phyloP scores from a whole-genome alignment of 1,140 invertebrate species.

The Drosophila nigrodunni region DNA sequence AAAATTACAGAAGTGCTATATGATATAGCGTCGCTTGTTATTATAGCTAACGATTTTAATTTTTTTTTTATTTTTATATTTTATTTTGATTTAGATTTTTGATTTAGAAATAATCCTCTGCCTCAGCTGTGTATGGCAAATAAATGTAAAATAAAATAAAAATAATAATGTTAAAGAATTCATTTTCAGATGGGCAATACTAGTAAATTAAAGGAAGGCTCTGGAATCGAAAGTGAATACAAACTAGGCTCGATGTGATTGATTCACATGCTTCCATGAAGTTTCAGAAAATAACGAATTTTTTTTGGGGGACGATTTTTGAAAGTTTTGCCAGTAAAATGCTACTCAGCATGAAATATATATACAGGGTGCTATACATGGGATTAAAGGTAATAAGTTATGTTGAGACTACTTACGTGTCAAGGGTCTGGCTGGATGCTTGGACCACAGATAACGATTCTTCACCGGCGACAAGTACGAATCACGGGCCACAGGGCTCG shows the following conservation, averaged over 20 bases:
- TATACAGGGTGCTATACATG: constrained; percentile 37
- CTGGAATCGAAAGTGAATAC: not conserved
- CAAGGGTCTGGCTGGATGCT: constrained; percentile 94
- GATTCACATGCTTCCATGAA: constrained; percentile 20
- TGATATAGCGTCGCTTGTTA: constrained; percentile 77
- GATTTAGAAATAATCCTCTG: constrained; percentile 73
- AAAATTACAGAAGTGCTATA: constrained; percentile 78
- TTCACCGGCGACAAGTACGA: constrained; percentile 95
- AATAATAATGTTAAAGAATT: constrained; percentile 49
- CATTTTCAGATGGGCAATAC: constrained; percentile 19
- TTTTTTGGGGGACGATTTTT: not conserved
- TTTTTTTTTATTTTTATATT: constrained; percentile 50
- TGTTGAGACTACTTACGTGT: constrained; percentile 83
- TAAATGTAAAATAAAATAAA: constrained; percentile 72
- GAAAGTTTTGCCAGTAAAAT: constrained; percentile 11
- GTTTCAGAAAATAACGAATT: not conserved
- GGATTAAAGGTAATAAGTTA: not conserved
- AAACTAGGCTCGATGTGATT: not conserved
- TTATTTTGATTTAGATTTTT: too few species aligned
- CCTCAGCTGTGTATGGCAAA: constrained; percentile 72
- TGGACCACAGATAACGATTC: constrained; percentile 94
- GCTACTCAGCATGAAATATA: constrained; percentile 28
- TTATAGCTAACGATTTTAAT: constrained; percentile 76
- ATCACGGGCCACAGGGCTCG: constrained; percentile 90
- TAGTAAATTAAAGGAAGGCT: constrained; percentile 9